Percentiles rank a stretch among this genome's conserved stretches.
Conservation (phyloP, 2,888 invertebrate genomes). For the Eilema depressum region DNA sequence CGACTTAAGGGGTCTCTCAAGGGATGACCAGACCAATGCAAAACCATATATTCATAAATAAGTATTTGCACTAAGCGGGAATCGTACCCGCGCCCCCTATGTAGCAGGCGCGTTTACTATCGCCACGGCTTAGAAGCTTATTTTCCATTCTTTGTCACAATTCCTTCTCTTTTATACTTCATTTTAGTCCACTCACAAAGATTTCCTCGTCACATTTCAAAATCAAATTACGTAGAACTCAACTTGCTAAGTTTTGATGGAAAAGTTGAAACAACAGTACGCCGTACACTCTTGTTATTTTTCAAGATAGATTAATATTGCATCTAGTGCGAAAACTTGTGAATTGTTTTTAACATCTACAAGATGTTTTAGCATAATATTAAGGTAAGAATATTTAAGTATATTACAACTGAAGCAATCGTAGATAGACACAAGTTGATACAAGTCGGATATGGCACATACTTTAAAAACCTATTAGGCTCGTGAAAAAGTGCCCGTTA, state of each 20-base stretch:
- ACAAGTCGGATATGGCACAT: not conserved
- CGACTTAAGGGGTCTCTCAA: too few species aligned
- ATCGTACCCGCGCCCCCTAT: too few species aligned
- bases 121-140: too few species aligned
- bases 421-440: not conserved
- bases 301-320: conserved; percentile 48
- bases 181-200: conserved; percentile 41
- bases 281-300: conserved; percentile 39
- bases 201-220: conserved; percentile 48
- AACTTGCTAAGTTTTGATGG: conserved; percentile 49
- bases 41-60: too few species aligned
- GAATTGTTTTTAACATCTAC: conserved; percentile 30
- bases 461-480: too few species aligned
- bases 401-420: not conserved
- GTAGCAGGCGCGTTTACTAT: too few species aligned
- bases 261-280: conserved; percentile 45
- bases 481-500: too few species aligned
- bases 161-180: conserved; percentile 21
- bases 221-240: conserved; percentile 52
- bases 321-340: conserved; percentile 36
- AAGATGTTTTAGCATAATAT: conserved; percentile 27
- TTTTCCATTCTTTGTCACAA: not conserved
- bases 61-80: too few species aligned
- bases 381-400: not conserved
- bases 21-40: too few species aligned